These are phyloP conservation scores for Hippocampus comes DNA, from an alignment of 2,113 vertebrate species.

Conservation along the genomic window DNA sequence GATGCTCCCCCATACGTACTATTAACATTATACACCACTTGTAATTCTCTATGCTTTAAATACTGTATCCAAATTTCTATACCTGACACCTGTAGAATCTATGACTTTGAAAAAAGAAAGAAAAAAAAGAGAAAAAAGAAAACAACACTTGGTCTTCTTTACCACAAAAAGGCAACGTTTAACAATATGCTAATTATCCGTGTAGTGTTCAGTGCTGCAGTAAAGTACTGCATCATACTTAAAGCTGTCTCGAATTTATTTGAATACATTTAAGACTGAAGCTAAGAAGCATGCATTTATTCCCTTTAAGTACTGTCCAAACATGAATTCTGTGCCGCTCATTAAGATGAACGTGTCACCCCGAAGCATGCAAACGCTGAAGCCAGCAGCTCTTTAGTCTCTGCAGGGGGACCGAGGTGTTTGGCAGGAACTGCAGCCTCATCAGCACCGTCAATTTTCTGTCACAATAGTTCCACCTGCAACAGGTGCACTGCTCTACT, in stretches of 20 bases:
- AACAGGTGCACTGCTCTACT: not conserved
- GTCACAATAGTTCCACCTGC: slow-evolving; percentile 28
- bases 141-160: not conserved
- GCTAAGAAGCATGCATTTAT: slow-evolving; percentile 1
- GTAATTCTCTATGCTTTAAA: not conserved
- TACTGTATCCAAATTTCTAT: not conserved
- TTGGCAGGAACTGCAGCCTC: slow-evolving; percentile 36
- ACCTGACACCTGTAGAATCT: not conserved
- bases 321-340: slow-evolving; percentile 13
- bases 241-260: not conserved
- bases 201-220: not conserved
- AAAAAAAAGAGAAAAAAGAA: not conserved
- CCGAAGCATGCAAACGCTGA: slow-evolving; percentile 8
- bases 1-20: not conserved
- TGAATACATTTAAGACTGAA: slow-evolving; percentile 7
- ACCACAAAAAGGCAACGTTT: not conserved
- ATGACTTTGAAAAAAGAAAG: not conserved
- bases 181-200: not conserved
- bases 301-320: not conserved
- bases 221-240: not conserved
- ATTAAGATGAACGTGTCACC: slow-evolving; percentile 3
- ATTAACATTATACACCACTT: not conserved
- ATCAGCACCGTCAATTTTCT: slow-evolving; percentile 34
- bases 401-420: slow-evolving; percentile 36
- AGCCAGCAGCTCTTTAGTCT: slow-evolving; percentile 41